phyloP scores from a whole-genome alignment of 2,888 invertebrate genomes.

The Hydraecia micacea region DNA sequence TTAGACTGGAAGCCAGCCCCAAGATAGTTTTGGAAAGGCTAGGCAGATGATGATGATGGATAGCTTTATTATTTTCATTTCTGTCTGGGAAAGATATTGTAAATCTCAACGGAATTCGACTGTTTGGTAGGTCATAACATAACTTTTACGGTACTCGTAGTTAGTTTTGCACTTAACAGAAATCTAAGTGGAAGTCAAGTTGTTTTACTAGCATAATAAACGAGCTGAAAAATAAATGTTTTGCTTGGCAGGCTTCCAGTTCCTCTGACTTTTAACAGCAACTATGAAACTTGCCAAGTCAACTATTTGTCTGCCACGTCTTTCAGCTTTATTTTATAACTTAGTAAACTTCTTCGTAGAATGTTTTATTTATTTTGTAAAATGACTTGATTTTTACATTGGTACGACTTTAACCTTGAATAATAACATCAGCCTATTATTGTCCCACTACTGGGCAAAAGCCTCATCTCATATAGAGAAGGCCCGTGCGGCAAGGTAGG shows the following conservation, averaged over 20 bases:
- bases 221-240: constrained; percentile 33
- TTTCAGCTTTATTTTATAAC: constrained; percentile 1
- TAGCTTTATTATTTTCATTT: not conserved
- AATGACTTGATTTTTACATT: not conserved
- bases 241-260: constrained; percentile 36
- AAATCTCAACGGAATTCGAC: not conserved
- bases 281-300: constrained; percentile 15
- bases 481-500: too few species aligned
- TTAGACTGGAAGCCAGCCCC: not conserved
- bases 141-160: not conserved
- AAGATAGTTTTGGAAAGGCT: not conserved
- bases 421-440: not conserved
- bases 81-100: not conserved
- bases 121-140: not conserved
- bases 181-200: constrained; percentile 16
- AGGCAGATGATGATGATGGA: not conserved
- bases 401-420: not conserved
- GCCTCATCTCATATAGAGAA: not conserved
- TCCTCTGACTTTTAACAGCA: constrained; percentile 14
- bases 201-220: constrained; percentile 25
- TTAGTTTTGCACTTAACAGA: constrained; percentile 14
- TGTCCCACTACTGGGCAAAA: not conserved
- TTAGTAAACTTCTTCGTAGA: not conserved
- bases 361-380: not conserved
- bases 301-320: constrained; percentile 4